Conservation (phyloP, 2,888 invertebrate genomes). For the Chouioia cunea region DNA sequence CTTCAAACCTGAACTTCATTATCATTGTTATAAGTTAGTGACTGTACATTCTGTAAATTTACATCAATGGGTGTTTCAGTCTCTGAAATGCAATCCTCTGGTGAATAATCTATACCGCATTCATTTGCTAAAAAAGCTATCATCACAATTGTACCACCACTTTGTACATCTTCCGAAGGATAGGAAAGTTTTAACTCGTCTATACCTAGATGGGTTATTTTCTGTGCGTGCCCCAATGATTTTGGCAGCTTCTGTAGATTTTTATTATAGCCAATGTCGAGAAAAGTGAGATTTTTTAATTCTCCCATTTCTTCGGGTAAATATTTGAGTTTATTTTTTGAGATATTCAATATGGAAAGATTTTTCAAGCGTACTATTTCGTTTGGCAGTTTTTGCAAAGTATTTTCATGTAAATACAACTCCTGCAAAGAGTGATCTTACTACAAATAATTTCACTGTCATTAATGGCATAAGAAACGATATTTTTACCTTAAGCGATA, state of each 20-base stretch:
- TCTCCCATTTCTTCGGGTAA: constrained; percentile 77
- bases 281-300: constrained; percentile 73
- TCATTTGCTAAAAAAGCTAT: constrained; percentile 63
- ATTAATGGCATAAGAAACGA: neutral
- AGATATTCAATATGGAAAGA: constrained; percentile 78
- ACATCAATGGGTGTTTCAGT: constrained; percentile 58
- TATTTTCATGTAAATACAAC: constrained; percentile 81
- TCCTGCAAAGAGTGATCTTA: constrained; percentile 70
- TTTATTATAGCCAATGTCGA: constrained; percentile 75
- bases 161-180: constrained; percentile 75
- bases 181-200: constrained; percentile 75
- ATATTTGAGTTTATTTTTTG: constrained; percentile 77
- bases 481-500: constrained; percentile 74
- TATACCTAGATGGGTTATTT: constrained; percentile 74
- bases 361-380: constrained; percentile 75
- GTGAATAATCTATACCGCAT: constrained; percentile 71
- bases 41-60: constrained; percentile 45
- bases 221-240: constrained; percentile 76
- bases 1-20: constrained; percentile 63
- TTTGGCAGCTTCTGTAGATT: constrained; percentile 74
- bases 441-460: neutral
- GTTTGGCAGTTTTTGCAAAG: constrained; percentile 77
- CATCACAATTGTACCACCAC: constrained; percentile 75
- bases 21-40: constrained; percentile 56
- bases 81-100: constrained; percentile 64